A percentile compares a stretch with the other conserved stretches of the same genome.
Evolutionary conservation across 2,888 invertebrate genomes (phyloP).

Genomic region (Caenorhabditis wallacei): DNA sequence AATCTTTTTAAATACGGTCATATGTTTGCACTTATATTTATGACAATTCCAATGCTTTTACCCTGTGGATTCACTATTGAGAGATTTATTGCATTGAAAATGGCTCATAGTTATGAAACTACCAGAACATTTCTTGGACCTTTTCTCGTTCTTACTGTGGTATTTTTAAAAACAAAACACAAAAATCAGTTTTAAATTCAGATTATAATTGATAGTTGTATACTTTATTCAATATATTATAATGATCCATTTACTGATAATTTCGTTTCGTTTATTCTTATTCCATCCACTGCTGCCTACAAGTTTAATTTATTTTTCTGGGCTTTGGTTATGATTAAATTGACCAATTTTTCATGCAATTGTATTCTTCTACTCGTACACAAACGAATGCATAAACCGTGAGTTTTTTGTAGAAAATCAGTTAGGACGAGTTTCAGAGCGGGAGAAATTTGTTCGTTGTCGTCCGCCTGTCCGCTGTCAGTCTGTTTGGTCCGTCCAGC

Average conservation of each 20-base stretch:
- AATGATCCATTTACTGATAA: slow-evolving; percentile 38
- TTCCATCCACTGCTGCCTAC: slow-evolving; percentile 25
- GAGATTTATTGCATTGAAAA: slow-evolving; percentile 24
- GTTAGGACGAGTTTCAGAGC: not conserved
- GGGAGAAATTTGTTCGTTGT: not conserved
- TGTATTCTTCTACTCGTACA: slow-evolving; percentile 7
- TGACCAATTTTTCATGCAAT: slow-evolving; percentile 26
- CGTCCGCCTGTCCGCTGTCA: too few species aligned
- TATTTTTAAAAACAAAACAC: too few species aligned
- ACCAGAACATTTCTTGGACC: slow-evolving; percentile 28
- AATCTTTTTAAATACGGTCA: slow-evolving; percentile 37
- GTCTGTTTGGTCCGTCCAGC: too few species aligned
- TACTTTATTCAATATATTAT: slow-evolving; percentile 10
- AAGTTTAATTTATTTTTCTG: slow-evolving; percentile 17
- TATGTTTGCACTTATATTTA: slow-evolving; percentile 9
- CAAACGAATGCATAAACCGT: slow-evolving; percentile 26
- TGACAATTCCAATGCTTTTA: slow-evolving; percentile 42
- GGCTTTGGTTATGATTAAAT: slow-evolving; percentile 12
- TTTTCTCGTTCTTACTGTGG: slow-evolving; percentile 1
- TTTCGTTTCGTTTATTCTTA: slow-evolving; percentile 21
- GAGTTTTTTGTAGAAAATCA: not conserved
- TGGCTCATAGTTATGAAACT: slow-evolving; percentile 19
- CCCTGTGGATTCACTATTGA: slow-evolving; percentile 42
- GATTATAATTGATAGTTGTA: slow-evolving; percentile 6
- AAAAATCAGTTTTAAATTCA: slow-evolving; percentile 1